Base-by-base conservation (phyloP, 2,113 vertebrate species). In the Erythrocercus mccallii region DNA sequence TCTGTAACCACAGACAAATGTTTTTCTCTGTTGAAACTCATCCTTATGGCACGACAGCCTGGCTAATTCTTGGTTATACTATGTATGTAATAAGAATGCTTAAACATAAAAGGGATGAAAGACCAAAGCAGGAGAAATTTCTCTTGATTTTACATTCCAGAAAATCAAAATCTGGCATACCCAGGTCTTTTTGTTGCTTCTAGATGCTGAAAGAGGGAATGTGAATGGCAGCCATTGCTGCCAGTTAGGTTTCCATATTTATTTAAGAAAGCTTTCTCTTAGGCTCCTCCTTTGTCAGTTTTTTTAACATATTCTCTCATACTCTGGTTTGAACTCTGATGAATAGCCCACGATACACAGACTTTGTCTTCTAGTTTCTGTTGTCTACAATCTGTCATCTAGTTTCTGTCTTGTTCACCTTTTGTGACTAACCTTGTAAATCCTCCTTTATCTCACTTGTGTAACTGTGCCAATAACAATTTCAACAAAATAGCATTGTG, bases 21-120 rank as follows among this genome's bases (percentile, higher is more conserved):
- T 97, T 97, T 98, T 96, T 95, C 97, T 96, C 83, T 97, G 98
- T 96, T 95, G 95, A 94, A 97, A 97, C 93, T 95, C 95, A 92
- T 66, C 91, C 86, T 90, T 90, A 91, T 84, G 94, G 94, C 96
- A 97, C 11, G 88, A 88, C 91, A 90, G 51, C 86, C 94, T 84
- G 93, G 79, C 33, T 95, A 94, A 94, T 81, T 82, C 73, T 71
- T 88, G 69, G 94, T 91, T 95, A 73, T 86, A 83, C 27, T 42
- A 45, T 2, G 3, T 92, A 88, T 4, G 30, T 94, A 94, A 96
- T 95, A 85, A 81, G 88, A 92, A 91, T 94, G 81, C 86, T 96
- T 76, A 87, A 93, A 47, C 58, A 66, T 94, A 82, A 95, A 94
- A 95, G 85, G 23, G 31, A 89, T 73, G 53, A 95, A 95, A 94